These are phyloP conservation scores for Orchesella cincta DNA, from an alignment of 1,140 invertebrate species.

Conservation along the genomic window DNA sequence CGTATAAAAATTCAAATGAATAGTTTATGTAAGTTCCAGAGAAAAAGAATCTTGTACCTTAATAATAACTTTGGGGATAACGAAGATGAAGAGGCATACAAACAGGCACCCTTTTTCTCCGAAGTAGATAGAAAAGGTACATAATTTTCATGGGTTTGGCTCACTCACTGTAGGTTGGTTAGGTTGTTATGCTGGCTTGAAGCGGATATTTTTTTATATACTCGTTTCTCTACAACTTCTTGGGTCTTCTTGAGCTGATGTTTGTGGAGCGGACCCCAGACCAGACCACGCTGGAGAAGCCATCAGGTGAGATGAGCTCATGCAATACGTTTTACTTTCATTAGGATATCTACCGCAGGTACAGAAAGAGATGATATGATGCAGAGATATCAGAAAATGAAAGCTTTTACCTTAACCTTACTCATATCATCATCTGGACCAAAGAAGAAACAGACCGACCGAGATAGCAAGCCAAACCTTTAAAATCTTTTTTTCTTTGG, in stretches of 20 bases:
- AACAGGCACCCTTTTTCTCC: not conserved
- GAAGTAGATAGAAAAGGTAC: not conserved
- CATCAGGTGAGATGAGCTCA: too few species aligned
- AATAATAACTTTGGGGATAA: not conserved
- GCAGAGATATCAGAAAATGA: not conserved
- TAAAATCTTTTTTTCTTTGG: too few species aligned
- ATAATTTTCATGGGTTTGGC: not conserved
- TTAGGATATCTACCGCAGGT: conserved; percentile 14
- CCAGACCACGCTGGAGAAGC: too few species aligned
- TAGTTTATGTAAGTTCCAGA: not conserved
- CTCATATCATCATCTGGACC: not conserved
- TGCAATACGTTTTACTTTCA: not conserved
- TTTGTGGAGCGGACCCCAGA: not conserved
- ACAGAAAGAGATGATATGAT: not conserved
- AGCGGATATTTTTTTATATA: not conserved
- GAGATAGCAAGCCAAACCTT: not conserved
- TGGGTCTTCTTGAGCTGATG: not conserved
- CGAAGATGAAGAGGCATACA: not conserved
- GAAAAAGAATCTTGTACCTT: not conserved
- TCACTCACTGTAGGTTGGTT: not conserved
- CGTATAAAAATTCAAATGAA: too few species aligned
- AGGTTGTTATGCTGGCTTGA: not conserved
- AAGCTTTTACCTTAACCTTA: not conserved
- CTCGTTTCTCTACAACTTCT: not conserved
- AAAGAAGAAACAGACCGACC: not conserved